Percentiles rank a stretch among this genome's conserved stretches.
phyloP scores from a whole-genome alignment of 1,140 invertebrate species.

The Drosophila ambigua region DNA sequence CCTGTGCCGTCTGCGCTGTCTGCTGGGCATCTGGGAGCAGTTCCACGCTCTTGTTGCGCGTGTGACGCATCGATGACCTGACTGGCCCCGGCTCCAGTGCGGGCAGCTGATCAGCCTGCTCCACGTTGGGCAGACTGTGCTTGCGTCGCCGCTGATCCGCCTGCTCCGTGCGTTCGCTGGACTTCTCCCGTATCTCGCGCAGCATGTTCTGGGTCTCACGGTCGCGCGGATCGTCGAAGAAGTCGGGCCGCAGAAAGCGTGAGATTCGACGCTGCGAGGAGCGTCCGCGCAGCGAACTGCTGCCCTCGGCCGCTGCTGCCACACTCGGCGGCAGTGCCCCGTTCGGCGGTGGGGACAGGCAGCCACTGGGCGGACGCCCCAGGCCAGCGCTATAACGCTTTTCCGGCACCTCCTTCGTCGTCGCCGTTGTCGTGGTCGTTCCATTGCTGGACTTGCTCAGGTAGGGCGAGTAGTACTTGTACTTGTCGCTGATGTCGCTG shows the following conservation, averaged over 20 bases:
- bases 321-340: constrained; percentile 7
- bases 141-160: constrained; percentile 58
- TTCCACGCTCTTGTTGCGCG: constrained; percentile 79
- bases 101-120: constrained; percentile 27
- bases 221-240: constrained; percentile 89
- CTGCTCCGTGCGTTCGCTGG: constrained; percentile 45
- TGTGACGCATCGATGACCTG: constrained; percentile 45
- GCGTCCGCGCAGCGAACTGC: constrained; percentile 82
- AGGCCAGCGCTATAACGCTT: constrained; percentile 64
- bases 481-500: constrained; percentile 80
- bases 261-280: constrained; percentile 87
- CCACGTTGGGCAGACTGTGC: constrained; percentile 67
- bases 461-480: constrained; percentile 82
- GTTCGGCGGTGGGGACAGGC: constrained; percentile 68
- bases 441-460: constrained; percentile 65
- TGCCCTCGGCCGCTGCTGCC: constrained; percentile 40
- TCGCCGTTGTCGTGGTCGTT: constrained; percentile 1
- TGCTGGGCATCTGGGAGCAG: constrained; percentile 45
- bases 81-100: constrained; percentile 8
- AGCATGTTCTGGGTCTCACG: constrained; percentile 87
- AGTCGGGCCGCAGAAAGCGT: constrained; percentile 90
- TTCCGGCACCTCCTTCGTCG: constrained; percentile 39
- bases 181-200: constrained; percentile 87
- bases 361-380: constrained; percentile 82
- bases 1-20: neutral